Evolutionary conservation across 2,797 vertebrate species (phyloP), one percentile per base, ranked within the genome.

Genomic region (Chloroceryle inda): DNA sequence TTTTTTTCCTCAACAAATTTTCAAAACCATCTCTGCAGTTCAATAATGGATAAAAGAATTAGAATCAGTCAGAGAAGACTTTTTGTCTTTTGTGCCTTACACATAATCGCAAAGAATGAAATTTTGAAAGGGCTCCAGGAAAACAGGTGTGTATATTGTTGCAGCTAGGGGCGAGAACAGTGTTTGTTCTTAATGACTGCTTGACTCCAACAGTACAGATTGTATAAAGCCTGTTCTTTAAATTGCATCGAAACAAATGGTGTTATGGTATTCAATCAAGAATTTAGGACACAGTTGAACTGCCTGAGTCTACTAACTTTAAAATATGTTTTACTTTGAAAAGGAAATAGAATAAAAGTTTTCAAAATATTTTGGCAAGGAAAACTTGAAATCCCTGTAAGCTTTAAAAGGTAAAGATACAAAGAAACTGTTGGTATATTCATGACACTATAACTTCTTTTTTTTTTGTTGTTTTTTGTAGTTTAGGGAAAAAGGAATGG

Each of bases 161-260:
- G 74, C 67, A 85, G 91, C 58, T 59, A 44, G 77, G 72, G 59
- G 81, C 2, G 35, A 92, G 85, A 93, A 14, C 44, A n/a, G 64
- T 35, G 80, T 82, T 95, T 89, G 77, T 94, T 97, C 88, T 61
- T 95, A 96, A 94, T 92, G 93, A 93, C 74, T 92, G 72, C 66
- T 88, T 81, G 73, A 94, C 55, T 93, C 96, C 80, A 89, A 24
- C 64, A 58, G 80, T 71, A 53, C 94, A 95, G 88, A 92, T 92
- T 96, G 88, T 80, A 47, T 42, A 67, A 90, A 95, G 62, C 92
- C 85, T 94, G 77, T 92, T 95, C 47, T 84, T 69, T 88, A 81
- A 84, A 31, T 33, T 81, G 37, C 77, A 61, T 90, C 84, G 42
- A 85, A 94, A 79, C 72, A 92, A 89, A 79, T 61, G 1, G 4